Evolutionary conservation across 2,797 vertebrate species (phyloP).

Genomic region (Borostomias antarcticus): DNA sequence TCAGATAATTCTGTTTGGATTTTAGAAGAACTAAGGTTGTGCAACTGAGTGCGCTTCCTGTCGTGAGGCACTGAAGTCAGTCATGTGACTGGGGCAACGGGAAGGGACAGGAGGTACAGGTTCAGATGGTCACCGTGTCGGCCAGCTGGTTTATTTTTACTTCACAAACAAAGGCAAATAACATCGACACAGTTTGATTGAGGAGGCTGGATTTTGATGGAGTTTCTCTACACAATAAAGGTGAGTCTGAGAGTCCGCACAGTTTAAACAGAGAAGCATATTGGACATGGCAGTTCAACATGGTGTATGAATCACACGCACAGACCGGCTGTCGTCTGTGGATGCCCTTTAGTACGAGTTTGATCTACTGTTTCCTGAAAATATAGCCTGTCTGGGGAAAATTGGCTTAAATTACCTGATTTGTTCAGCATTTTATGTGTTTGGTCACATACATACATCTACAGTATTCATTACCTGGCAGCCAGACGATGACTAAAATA

Average conservation of each 20-base stretch:
- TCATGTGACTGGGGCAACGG: constrained; percentile 56
- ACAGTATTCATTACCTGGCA: neutral
- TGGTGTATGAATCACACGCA: constrained; percentile 3
- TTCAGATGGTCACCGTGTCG: neutral
- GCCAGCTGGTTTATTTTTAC: constrained; percentile 18
- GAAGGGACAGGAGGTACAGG: constrained; percentile 24
- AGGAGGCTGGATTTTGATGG: constrained; percentile 57
- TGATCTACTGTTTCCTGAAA: neutral
- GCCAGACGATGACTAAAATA: neutral
- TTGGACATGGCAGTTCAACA: neutral
- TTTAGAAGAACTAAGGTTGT: constrained; percentile 41
- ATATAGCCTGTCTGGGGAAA: too few species aligned
- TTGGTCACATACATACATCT: too few species aligned
- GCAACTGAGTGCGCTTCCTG: constrained; percentile 56
- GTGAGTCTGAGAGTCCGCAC: constrained; percentile 75
- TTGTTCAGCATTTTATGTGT: too few species aligned
- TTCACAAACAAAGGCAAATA: constrained; percentile 27
- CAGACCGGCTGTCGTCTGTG: neutral
- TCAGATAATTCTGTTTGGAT: constrained; percentile 50
- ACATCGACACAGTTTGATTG: neutral
- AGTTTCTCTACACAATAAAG: constrained; percentile 65
- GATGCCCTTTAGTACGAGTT: neutral
- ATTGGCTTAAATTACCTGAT: too few species aligned
- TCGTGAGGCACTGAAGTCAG: constrained; percentile 18
- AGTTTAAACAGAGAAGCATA: neutral